These are phyloP conservation scores for Colletes collaris DNA, from an alignment of 2,888 invertebrate genomes.

Conservation along the genomic window DNA sequence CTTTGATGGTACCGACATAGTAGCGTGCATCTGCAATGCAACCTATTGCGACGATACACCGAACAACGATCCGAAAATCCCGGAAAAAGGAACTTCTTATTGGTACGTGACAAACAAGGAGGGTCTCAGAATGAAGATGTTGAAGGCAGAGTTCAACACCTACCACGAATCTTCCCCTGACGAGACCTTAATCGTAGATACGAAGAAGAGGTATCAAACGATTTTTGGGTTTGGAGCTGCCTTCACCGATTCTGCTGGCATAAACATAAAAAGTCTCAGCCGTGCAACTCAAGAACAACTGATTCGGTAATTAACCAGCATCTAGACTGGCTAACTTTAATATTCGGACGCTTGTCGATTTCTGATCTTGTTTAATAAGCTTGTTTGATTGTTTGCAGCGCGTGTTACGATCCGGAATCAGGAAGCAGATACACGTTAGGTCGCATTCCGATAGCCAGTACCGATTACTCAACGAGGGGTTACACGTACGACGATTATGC, in stretches of 20 bases:
- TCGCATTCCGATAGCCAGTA: slow-evolving; percentile 92
- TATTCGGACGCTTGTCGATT: not conserved
- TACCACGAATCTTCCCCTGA: not conserved
- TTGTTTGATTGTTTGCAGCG: slow-evolving; percentile 83
- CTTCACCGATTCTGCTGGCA: slow-evolving; percentile 89
- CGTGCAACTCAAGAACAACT: slow-evolving; percentile 84
- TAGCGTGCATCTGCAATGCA: slow-evolving; percentile 88
- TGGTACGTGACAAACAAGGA: slow-evolving; percentile 86
- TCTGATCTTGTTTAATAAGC: too few relatives aligned
- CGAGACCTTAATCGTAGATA: slow-evolving; percentile 20
- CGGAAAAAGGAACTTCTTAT: slow-evolving; percentile 83
- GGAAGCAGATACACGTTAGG: slow-evolving; percentile 92
- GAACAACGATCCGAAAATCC: slow-evolving; percentile 16
- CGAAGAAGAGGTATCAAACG: slow-evolving; percentile 25
- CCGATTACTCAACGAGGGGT: slow-evolving; percentile 92
- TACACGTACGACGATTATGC: slow-evolving; percentile 91
- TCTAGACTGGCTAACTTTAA: too few relatives aligned
- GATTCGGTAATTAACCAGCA: slow-evolving; percentile 71
- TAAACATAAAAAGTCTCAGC: slow-evolving; percentile 88
- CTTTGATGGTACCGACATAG: slow-evolving; percentile 53
- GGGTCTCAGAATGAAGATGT: slow-evolving; percentile 85
- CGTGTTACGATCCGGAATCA: slow-evolving; percentile 88
- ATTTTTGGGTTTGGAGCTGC: slow-evolving; percentile 95
- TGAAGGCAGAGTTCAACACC: slow-evolving; percentile 78
- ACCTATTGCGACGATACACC: slow-evolving; percentile 87